Base-by-base conservation (phyloP, 2,888 invertebrate genomes). In the Escarpia spicata region DNA sequence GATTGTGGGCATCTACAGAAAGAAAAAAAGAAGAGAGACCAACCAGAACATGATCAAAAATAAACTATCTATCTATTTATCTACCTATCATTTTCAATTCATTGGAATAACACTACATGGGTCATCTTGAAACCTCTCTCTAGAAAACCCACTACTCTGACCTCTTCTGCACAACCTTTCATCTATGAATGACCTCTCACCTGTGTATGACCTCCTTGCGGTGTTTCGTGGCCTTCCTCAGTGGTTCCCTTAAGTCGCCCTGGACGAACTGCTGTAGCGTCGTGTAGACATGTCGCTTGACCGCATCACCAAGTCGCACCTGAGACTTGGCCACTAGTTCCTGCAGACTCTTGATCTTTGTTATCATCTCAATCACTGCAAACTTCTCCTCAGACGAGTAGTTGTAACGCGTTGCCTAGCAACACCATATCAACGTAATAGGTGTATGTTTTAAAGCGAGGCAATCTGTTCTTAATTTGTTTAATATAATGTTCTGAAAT, bases 341-440 rank as follows among this genome's bases (percentile, higher is more conserved):
- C 96, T 99, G 99, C 2, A 99, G 97, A 0, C 99, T 99, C 96
- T 99, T 99, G 95, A 99, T 99, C 99, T 99, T 99, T 0, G 99
- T 99, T 94, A 99, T 99, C 43, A 99, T 98, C 97, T 99, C 99
- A 94, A 99, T 99, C 95, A 99, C 97, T 0, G 99, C 99, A 97
- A 98, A 98, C 96, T 99, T 99, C 97, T 99, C 99, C 95, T 99
- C 99, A 0, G 98, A 98, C 0, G 98, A 98, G 96, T 99, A 99
- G 97, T 99, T 99, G 97, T 99, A 99, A 26, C 99, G 97, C 0
- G 99, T 99, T 0, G 99, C 98, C 96, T 99, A 97, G 75, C 75
- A 75, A 75, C 75, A 75, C 26, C 19, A 75, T n/a, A 52, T 37
- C 37, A 37, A 37, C 37, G 37, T 37, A 37, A 37, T 37, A 37